Conservation (phyloP, 2,888 invertebrate genomes). For the Andrena hattorfiana region DNA sequence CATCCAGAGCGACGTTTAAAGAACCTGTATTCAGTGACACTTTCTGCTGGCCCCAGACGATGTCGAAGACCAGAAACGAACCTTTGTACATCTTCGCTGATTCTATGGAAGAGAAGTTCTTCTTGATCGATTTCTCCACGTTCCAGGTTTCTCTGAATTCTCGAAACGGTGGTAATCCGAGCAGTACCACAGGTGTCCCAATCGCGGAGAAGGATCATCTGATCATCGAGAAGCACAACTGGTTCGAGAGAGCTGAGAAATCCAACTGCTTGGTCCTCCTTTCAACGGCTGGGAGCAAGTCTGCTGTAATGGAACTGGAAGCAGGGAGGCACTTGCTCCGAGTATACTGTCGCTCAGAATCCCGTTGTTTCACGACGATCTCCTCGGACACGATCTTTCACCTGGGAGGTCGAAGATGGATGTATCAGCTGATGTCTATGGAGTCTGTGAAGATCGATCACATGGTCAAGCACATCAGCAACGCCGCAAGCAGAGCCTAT, state of each 20-base stretch:
- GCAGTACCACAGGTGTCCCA: background rate
- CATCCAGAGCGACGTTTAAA: background rate
- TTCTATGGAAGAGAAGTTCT: conserved; percentile 70
- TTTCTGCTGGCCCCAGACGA: conserved; percentile 48
- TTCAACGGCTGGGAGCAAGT: conserved; percentile 60
- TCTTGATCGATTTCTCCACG: conserved; percentile 67
- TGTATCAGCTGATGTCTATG: conserved; percentile 71
- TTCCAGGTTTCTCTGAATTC: background rate
- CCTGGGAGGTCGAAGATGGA: conserved; percentile 67
- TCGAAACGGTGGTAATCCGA: background rate
- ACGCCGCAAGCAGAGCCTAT: conserved; percentile 52
- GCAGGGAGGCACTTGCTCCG: conserved; percentile 73
- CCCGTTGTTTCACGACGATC: conserved; percentile 56
- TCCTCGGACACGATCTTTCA: conserved; percentile 72
- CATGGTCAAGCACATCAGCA: conserved; percentile 51
- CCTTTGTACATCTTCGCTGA: conserved; percentile 75
- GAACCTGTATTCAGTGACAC: conserved; percentile 39
- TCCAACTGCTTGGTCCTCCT: conserved; percentile 32
- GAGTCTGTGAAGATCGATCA: conserved; percentile 67
- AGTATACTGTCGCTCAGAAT: conserved; percentile 62
- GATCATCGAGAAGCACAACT: conserved; percentile 65
- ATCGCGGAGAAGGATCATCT: conserved; percentile 38
- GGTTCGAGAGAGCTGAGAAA: conserved; percentile 49
- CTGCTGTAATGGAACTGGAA: conserved; percentile 70
- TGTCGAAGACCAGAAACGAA: conserved; percentile 63